phyloP scores from a whole-genome alignment of 2,113 vertebrate genomes.

The Balaeniceps rex region DNA sequence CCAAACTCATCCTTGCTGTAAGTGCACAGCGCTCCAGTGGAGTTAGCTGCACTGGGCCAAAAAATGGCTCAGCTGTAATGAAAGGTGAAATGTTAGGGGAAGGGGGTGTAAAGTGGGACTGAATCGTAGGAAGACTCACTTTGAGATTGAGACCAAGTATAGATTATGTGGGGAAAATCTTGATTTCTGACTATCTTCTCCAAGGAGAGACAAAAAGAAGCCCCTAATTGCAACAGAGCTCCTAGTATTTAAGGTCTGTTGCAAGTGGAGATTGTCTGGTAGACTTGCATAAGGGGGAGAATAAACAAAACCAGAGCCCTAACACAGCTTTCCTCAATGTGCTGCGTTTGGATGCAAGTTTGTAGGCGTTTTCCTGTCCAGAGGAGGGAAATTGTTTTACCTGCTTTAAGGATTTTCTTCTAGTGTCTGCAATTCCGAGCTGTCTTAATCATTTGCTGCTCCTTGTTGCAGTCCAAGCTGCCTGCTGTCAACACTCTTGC shows the following conservation, averaged over 20 bases:
- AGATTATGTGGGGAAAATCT: not conserved
- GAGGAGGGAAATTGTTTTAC: not conserved
- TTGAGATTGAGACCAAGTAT: not conserved
- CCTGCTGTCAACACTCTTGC: not conserved
- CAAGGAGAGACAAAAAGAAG: not conserved
- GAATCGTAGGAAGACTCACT: not conserved
- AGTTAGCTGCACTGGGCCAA: not conserved
- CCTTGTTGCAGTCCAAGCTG: not conserved
- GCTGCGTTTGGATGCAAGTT: not conserved
- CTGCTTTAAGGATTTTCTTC: not conserved
- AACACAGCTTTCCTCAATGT: not conserved
- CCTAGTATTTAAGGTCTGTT: not conserved
- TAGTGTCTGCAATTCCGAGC: not conserved
- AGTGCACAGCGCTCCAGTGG: accelerated
- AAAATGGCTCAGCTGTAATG: not conserved
- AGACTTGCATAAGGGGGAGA: not conserved
- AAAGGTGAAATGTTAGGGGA: not conserved
- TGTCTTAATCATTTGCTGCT: not conserved
- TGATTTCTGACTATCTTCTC: not conserved
- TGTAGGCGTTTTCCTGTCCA: not conserved
- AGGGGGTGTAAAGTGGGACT: not conserved
- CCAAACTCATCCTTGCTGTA: not conserved
- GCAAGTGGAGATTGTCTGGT: not conserved
- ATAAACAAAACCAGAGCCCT: not conserved
- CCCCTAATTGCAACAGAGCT: not conserved